These are phyloP conservation scores for Tyto alba DNA, from an alignment of 2,113 vertebrate genomes.

Conservation along the genomic window DNA sequence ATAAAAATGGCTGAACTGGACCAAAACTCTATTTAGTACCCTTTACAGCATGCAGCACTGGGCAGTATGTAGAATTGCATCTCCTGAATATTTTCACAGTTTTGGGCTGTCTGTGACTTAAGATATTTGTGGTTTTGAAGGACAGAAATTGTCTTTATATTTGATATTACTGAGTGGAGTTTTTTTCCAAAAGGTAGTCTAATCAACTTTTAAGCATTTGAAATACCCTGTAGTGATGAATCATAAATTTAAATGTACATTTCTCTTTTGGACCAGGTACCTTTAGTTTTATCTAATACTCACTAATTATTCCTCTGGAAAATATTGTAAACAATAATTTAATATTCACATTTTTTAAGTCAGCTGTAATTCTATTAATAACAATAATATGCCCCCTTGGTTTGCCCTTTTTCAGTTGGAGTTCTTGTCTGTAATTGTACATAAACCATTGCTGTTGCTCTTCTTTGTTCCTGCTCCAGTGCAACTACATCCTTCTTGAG, in stretches of 20 bases:
- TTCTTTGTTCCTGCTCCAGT: not conserved
- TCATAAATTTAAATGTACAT: not conserved
- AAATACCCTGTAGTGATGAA: not conserved
- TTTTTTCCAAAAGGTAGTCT: not conserved
- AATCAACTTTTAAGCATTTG: not conserved
- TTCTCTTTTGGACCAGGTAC: not conserved
- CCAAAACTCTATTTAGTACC: not conserved
- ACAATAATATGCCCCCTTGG: not conserved
- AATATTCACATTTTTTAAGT: not conserved
- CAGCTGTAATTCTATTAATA: not conserved
- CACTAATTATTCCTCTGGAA: not conserved
- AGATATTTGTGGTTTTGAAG: not conserved
- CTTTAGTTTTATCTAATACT: not conserved
- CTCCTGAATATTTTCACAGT: not conserved
- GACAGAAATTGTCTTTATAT: not conserved
- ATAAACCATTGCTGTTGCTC: not conserved
- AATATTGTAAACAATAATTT: not conserved
- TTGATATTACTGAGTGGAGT: not conserved
- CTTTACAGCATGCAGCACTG: not conserved
- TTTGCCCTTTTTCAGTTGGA: not conserved
- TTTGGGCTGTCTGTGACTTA: not conserved
- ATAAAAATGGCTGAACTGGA: not conserved
- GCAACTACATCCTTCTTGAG: not conserved
- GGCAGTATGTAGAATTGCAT: not conserved
- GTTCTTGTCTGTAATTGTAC: fast-evolving